Conservation (phyloP, 2,888 invertebrate genomes). For the Habrosyne pyritoides region DNA sequence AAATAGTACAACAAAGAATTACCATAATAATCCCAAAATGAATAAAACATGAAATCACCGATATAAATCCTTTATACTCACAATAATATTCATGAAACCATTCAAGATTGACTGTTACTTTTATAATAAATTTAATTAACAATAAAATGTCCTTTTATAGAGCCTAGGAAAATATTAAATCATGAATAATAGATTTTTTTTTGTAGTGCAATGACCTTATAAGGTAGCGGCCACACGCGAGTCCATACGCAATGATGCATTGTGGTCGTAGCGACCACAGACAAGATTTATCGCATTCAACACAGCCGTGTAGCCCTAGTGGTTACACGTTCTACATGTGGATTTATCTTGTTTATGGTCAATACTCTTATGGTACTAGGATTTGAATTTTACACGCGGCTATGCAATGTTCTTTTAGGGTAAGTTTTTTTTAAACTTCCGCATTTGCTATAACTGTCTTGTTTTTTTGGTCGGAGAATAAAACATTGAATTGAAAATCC, state of each 20-base stretch:
- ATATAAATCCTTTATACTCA: background rate
- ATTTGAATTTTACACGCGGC: constrained; percentile 11
- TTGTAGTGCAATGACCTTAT: constrained; percentile 42
- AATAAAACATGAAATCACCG: background rate
- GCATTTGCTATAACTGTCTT: background rate
- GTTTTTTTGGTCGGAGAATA: too few species aligned
- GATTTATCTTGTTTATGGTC: constrained; percentile 65
- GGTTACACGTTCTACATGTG: constrained; percentile 47
- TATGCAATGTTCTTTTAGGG: background rate
- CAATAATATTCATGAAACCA: background rate
- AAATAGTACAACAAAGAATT: background rate
- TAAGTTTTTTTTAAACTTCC: background rate
- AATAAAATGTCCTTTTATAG: constrained; percentile 40
- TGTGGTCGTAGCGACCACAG: constrained; percentile 40
- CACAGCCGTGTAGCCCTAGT: constrained; percentile 45
- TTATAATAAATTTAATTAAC: constrained; percentile 22
- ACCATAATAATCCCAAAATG: background rate
- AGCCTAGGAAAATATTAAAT: constrained; percentile 41
- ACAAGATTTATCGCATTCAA: constrained; percentile 56
- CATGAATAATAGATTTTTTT: constrained; percentile 32
- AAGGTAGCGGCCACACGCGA: constrained; percentile 54
- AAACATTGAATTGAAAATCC: too few species aligned
- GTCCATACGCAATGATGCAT: constrained; percentile 46
- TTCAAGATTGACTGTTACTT: too few species aligned
- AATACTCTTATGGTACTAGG: constrained; percentile 31